Conservation (phyloP, 2,113 vertebrate genomes). For the Isurus oxyrinchus region DNA sequence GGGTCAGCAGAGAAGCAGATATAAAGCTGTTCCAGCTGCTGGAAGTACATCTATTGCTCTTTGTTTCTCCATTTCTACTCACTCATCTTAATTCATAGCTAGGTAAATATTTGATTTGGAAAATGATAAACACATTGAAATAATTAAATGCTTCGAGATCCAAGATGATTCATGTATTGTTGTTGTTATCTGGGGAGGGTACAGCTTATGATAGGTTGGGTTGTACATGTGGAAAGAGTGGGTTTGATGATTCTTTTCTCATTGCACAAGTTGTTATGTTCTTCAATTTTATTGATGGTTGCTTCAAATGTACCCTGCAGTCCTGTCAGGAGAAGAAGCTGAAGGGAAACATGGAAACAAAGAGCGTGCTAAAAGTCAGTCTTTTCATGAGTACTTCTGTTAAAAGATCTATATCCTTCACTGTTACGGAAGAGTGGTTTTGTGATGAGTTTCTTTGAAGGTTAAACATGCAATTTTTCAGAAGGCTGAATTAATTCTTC, state of each 20-base stretch:
- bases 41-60: not conserved
- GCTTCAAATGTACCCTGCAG: not conserved
- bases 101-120: not conserved
- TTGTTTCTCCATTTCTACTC: not conserved
- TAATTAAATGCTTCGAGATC: not conserved
- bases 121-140: not conserved
- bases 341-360: not conserved
- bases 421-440: not conserved
- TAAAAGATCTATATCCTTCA: not conserved
- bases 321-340: not conserved
- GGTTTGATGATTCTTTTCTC: not conserved
- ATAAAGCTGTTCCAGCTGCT: not conserved
- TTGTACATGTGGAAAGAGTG: not conserved
- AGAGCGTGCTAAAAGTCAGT: not conserved
- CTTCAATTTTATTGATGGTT: not conserved
- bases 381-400: not conserved
- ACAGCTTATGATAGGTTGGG: not conserved
- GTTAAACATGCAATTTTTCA: not conserved
- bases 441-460: not conserved
- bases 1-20: not conserved
- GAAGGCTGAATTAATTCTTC: constrained; percentile 29
- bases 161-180: not conserved
- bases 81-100: not conserved
- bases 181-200: not conserved
- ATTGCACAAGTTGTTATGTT: not conserved